Evolutionary conservation across 2,113 vertebrate species (phyloP), one percentile per base, ranked within the genome.

Genomic region (Marmota flaviventris): DNA sequence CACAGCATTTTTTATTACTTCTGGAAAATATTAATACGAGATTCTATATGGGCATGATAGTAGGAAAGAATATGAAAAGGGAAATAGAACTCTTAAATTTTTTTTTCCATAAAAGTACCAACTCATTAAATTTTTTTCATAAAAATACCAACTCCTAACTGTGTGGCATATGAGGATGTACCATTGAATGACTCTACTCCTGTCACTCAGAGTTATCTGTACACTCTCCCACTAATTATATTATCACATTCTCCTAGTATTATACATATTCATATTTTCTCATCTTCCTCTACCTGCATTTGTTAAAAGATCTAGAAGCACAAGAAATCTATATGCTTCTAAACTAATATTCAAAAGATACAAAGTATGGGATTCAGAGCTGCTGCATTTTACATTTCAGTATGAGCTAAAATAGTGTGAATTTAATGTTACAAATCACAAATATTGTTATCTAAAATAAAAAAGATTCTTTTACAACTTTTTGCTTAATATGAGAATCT

Each of bases 251-350:
- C 84, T 96, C 96, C 96, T 83, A 70, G 92, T 42, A 0, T 83
- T 96, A 98, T 97, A 98, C 98, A 98, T 97, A 98, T 96, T 98
- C 96, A 98, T 98, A 94, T 98, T 82, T 85, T 93, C 94, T 94
- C 89, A 97, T 96, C 96, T 96, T 92, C 75, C 85, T 97, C 96
- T 87, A 92, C 89, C 95, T 97, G 87, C 93, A 97, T 82, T 97
- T 95, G 97, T 92, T 96, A 97, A 42, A 95, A 97, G 39, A 76
- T 45, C 97, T 87, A 96, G 75, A 97, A 0, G 84, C 92, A 93
- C 76, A 93, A 48, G 39, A 93, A 96, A 67, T 24, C 6, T 12
- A 75, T 89, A 67, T 84, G 53, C 76, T 77, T 93, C 0, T 81
- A 45, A 94, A 5, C 53, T 92, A 70, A 95, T 90, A 89, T 51